A percentile compares a stretch with the other conserved stretches of the same genome.
These are phyloP conservation scores for Gorsachius magnificus DNA, from an alignment of 2,797 vertebrate genomes.

Conservation along the genomic window DNA sequence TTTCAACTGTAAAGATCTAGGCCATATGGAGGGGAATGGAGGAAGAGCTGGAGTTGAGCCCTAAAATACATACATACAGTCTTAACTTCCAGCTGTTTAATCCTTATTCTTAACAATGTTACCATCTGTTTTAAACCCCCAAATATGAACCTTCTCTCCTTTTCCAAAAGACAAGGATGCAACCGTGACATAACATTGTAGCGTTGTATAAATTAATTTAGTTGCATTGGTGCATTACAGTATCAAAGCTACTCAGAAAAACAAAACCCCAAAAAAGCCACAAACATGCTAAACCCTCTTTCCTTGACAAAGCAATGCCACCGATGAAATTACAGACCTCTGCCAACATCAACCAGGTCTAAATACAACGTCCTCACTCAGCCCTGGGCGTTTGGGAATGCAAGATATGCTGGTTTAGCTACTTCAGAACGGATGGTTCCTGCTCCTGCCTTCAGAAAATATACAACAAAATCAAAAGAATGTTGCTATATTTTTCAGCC, in stretches of 20 bases:
- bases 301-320: background rate
- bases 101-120: background rate
- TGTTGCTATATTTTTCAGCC: background rate
- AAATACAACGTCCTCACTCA: background rate
- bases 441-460: background rate
- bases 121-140: background rate
- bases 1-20: background rate
- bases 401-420: background rate
- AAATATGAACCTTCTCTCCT: background rate
- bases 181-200: background rate
- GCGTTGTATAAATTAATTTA: background rate
- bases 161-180: background rate
- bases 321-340: background rate
- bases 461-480: background rate
- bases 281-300: accelerated
- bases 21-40: background rate
- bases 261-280: background rate
- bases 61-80: background rate
- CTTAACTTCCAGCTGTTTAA: background rate
- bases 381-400: background rate
- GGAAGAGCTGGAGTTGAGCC: background rate
- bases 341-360: background rate
- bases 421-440: background rate
- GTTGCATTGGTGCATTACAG: background rate
- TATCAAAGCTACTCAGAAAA: background rate